Percentiles rank a stretch among this genome's conserved stretches.
Conservation (phyloP, 2,113 vertebrate species). For the Seriola dumerili region DNA sequence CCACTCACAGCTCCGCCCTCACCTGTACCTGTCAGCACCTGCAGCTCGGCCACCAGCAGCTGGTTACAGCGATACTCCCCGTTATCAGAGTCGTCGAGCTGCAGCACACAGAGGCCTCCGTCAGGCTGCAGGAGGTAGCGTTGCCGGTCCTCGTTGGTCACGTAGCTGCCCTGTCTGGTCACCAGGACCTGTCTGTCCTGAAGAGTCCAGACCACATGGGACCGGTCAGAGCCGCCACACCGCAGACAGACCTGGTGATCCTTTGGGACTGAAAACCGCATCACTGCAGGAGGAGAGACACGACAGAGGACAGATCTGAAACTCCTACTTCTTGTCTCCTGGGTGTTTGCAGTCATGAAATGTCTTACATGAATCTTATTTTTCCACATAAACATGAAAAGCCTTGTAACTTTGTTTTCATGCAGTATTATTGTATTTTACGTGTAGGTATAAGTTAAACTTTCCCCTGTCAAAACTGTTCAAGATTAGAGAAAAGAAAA, state of each 20-base stretch:
- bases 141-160: slow-evolving; percentile 26
- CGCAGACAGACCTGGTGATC: slow-evolving; percentile 65
- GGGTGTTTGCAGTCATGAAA: no score
- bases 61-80: slow-evolving; percentile 74
- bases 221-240: slow-evolving; percentile 16
- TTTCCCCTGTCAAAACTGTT: no score
- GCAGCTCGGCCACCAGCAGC: slow-evolving; percentile 63
- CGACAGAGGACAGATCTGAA: no score
- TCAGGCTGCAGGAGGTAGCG: slow-evolving; percentile 43
- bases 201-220: slow-evolving; percentile 68
- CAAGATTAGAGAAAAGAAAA: no score
- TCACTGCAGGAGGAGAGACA: slow-evolving; percentile 21
- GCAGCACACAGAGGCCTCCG: slow-evolving; percentile 61
- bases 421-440: no score
- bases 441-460: no score
- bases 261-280: slow-evolving; percentile 69
- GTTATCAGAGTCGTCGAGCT: slow-evolving; percentile 42
- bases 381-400: no score
- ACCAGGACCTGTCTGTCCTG: slow-evolving; percentile 44
- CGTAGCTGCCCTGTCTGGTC: neutral
- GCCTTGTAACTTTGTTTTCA: no score
- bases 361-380: no score
- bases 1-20: neutral
- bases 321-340: no score
- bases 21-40: slow-evolving; percentile 74